A percentile compares a stretch with the other conserved stretches of the same genome.
These are phyloP conservation scores for Brachylomia viminalis DNA, from an alignment of 2,888 invertebrate species.

Conservation along the genomic window DNA sequence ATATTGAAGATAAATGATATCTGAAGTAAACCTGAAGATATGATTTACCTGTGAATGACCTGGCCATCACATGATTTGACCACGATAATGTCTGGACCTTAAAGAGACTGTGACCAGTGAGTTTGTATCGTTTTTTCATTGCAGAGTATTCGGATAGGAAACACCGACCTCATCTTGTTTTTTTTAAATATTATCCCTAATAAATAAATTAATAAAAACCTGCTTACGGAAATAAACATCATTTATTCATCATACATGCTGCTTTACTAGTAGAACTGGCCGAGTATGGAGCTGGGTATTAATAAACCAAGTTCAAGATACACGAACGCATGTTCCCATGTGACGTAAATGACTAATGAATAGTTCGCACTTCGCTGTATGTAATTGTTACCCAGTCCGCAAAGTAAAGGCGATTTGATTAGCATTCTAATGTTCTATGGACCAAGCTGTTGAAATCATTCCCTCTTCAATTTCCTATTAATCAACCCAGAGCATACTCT, in stretches of 20 bases:
- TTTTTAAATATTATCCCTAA: background rate
- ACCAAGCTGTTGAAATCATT: constrained; percentile 18
- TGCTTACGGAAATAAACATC: background rate
- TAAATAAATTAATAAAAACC: too few species aligned
- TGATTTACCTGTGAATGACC: background rate
- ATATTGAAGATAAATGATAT: background rate
- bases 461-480: background rate
- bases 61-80: background rate
- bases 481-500: background rate
- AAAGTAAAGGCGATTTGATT: constrained; percentile 28
- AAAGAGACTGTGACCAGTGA: background rate
- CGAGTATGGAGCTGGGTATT: background rate
- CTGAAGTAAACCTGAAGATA: background rate
- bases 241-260: background rate
- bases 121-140: background rate
- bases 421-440: constrained; percentile 30
- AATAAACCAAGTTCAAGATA: constrained; percentile 5
- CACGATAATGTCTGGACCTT: background rate
- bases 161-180: background rate
- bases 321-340: constrained; percentile 11
- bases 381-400: constrained; percentile 41
- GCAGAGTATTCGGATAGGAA: background rate
- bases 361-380: constrained; percentile 46
- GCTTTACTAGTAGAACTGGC: background rate
- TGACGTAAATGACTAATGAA: constrained; percentile 43